phyloP scores from a whole-genome alignment of 2,888 invertebrate genomes.

The Dryococelus australis region DNA sequence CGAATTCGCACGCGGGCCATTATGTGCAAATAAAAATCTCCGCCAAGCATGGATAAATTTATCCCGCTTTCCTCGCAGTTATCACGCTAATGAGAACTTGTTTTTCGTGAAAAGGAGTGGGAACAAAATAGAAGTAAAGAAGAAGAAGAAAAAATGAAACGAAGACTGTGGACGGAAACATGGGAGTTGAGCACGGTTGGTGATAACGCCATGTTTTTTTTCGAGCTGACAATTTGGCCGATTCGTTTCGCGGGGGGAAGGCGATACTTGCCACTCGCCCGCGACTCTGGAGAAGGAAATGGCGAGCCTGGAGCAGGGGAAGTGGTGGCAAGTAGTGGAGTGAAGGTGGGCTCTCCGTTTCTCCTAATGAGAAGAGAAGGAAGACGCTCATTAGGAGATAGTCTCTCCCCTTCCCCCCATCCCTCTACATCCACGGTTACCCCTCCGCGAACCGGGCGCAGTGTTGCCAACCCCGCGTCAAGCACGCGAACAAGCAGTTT shows the following conservation, averaged over 20 bases:
- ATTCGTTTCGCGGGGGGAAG: neutral
- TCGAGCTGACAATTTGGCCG: neutral
- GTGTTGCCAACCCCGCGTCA: neutral
- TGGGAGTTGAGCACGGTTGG: neutral
- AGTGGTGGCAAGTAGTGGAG: no score
- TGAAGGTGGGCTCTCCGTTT: neutral
- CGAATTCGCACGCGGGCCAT: no score
- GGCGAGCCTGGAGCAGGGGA: neutral
- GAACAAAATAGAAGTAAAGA: neutral
- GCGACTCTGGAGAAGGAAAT: neutral
- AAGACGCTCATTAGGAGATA: neutral
- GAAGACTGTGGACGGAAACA: neutral
- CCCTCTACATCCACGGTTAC: neutral
- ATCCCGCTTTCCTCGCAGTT: neutral
- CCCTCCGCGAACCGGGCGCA: neutral
- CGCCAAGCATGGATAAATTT: no score
- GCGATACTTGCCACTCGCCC: neutral
- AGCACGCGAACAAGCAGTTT: neutral
- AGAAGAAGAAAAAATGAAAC: neutral
- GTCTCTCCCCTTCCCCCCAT: neutral
- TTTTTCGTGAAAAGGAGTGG: neutral
- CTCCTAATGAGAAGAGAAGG: conserved; percentile 16
- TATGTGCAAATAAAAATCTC: no score
- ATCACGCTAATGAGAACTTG: neutral
- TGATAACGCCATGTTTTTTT: neutral